Evolutionary conservation across 2,113 vertebrate genomes (phyloP).

Genomic region (Pomatorhinus ruficollis): DNA sequence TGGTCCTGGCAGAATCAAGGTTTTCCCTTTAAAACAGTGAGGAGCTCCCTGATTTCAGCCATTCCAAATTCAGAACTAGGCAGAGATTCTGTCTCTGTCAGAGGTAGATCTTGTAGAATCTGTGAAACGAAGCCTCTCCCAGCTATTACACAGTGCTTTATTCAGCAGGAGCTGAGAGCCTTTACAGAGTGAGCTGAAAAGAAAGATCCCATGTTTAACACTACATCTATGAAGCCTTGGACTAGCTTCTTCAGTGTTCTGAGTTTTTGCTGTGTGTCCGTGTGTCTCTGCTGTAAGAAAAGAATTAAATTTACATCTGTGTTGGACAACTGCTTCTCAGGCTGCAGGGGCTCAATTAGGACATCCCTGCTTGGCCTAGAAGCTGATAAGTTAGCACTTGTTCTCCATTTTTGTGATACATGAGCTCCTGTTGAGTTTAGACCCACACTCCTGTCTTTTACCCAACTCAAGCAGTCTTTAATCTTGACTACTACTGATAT

Average conservation of each 20-base stretch:
- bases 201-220: background rate
- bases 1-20: background rate
- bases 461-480: background rate
- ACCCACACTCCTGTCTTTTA: background rate
- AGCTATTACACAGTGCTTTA: background rate
- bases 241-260: background rate
- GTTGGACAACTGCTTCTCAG: background rate
- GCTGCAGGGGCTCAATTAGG: background rate
- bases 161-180: background rate
- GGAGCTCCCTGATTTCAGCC: background rate
- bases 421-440: background rate
- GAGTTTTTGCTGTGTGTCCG: background rate
- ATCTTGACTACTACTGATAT: background rate
- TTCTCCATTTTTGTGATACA: background rate
- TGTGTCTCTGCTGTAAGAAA: background rate
- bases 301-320: background rate
- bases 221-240: background rate
- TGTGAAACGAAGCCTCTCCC: background rate
- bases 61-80: background rate
- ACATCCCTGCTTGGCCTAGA: background rate
- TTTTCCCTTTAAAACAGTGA: background rate
- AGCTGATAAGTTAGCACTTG: background rate
- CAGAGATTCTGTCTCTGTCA: background rate
- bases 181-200: background rate
- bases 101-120: background rate